Conservation (phyloP, 2,113 vertebrate genomes). For the Grammomys surdaster region DNA sequence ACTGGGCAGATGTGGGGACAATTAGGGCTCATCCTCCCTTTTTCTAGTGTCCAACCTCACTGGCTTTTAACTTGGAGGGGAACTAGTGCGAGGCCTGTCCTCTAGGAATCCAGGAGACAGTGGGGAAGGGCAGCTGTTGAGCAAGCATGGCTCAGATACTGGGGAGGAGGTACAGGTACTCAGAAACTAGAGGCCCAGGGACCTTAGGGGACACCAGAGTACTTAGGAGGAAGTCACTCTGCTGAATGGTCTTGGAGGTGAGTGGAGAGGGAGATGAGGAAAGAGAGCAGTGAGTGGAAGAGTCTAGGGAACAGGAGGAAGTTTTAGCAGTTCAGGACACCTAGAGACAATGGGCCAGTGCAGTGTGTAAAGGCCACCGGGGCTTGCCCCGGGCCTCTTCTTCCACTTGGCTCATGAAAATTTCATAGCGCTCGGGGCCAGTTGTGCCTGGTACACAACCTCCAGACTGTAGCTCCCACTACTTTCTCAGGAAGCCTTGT, state of each 20-base stretch:
- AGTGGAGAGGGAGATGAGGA: neutral
- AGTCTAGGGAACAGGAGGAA: neutral
- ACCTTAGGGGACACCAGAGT: neutral
- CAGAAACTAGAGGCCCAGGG: neutral
- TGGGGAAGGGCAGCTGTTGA: neutral
- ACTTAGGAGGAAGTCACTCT: neutral
- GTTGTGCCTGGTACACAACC: neutral
- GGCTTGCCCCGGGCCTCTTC: neutral
- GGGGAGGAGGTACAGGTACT: neutral
- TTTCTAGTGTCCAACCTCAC: neutral
- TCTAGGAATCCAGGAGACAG: neutral
- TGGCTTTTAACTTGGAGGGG: neutral
- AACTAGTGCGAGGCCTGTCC: neutral
- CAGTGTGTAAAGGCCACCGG: neutral
- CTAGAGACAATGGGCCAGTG: neutral
- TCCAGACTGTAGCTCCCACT: neutral
- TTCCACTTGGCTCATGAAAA: neutral
- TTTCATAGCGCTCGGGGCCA: neutral
- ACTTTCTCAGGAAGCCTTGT: neutral
- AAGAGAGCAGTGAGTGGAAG: accelerated
- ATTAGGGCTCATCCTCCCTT: neutral
- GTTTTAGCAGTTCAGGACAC: neutral
- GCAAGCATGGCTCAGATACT: accelerated
- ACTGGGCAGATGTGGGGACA: neutral
- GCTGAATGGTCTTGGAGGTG: neutral